Percentiles rank a stretch among this genome's conserved stretches.
These are phyloP conservation scores for Cataglyphis albicans DNA, from an alignment of 2,888 invertebrate species.

Conservation along the genomic window DNA sequence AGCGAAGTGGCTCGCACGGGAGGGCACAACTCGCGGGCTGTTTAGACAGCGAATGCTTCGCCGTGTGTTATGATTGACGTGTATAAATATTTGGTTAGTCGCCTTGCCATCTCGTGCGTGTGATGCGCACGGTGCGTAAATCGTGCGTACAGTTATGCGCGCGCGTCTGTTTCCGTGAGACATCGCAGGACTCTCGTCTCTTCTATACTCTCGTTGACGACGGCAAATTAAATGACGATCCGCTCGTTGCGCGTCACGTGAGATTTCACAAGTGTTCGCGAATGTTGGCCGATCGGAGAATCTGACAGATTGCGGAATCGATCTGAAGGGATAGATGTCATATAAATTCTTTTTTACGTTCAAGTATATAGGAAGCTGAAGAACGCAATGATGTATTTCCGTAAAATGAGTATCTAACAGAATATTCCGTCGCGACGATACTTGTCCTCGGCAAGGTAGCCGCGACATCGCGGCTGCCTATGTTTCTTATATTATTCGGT, in stretches of 20 bases:
- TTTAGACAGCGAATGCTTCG: conserved; percentile 80
- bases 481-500: background rate
- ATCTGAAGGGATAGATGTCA: background rate
- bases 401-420: conserved; percentile 18
- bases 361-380: conserved; percentile 7
- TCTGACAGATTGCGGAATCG: conserved; percentile 44
- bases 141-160: conserved; percentile 51
- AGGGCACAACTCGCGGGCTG: conserved; percentile 67
- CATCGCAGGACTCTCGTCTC: conserved; percentile 46
- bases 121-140: conserved; percentile 39
- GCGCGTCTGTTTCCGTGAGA: conserved; percentile 43
- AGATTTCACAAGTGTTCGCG: conserved; percentile 51
- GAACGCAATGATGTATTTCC: conserved; percentile 21
- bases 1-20: conserved; percentile 69
- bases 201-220: conserved; percentile 37
- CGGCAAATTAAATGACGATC: conserved; percentile 62
- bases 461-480: conserved; percentile 2
- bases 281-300: background rate
- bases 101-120: conserved; percentile 72
- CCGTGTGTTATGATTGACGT: conserved; percentile 79
- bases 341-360: background rate
- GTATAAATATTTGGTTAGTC: conserved; percentile 82
- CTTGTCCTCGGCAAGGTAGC: background rate
- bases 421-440: conserved; percentile 13
- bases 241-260: conserved; percentile 53